Evolutionary conservation across 2,113 vertebrate genomes (phyloP), one percentile per base, ranked within the genome.

Genomic region (Condylura cristata): DNA sequence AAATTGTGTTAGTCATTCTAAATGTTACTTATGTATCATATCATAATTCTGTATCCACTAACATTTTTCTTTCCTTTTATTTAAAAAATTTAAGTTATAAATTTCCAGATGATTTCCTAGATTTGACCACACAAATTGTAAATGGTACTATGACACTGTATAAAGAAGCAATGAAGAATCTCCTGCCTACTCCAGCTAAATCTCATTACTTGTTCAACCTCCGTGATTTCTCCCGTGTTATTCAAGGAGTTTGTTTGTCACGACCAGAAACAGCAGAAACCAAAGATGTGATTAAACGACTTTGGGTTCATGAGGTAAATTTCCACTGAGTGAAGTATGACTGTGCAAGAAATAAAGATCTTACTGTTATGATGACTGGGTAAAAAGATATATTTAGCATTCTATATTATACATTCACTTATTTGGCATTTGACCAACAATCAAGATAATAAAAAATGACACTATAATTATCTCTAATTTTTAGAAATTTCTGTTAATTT

Each of bases 201-300:
- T 99, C 99, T 87, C 99, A 99, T 96, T 99, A 99, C 89, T 96
- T 99, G 91, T 99, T 99, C 98, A 99, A 99, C 94, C 98, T 99
- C 79, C 98, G 99, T 1, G 99, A 99, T 94, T 99, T 99, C 96
- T 99, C 99, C 51, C 98, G 99, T 26, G 99, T 99, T 83, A 99
- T 99, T 96, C 99, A 99, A 98, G 99, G 99, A 11, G 97, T 99
- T 95, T 99, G 99, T 82, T 95, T 99, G 80, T 99, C 99, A 17
- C 97, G 98, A 48, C 99, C 99, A n/a, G 99, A 99, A 97, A 99
- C 98, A 32, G 98, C 97, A 71, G 98, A 98, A 76, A 98, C 98
- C 66, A 94, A 97, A 75, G 97, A 96, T 68, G 95, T 96, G 41
- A 98, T 99, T 91, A 99, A 99, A 97, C 98, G 99, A 22, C 98